Evolutionary conservation across 2,888 invertebrate species (phyloP), one percentile per base, ranked within the genome.

Genomic region (Cheilosia impressa): DNA sequence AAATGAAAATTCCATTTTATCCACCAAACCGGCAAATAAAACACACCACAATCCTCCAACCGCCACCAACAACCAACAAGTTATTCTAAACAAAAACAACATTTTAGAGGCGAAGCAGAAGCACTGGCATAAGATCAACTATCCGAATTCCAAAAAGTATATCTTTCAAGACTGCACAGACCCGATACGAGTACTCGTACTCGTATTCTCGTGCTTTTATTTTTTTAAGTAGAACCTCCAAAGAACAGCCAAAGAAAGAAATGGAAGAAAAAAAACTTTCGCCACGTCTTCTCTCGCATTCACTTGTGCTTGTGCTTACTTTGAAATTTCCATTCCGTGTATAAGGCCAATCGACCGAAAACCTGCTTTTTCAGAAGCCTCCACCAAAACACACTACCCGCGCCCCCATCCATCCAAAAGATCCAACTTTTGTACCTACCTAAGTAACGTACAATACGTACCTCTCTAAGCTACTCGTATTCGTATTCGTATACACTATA

Each of bases 211-310:
- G n/a, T n/a, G n/a, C n/a, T n/a, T n/a, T n/a, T n/a, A n/a, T n/a
- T 52, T 24, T 22, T 22, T 24, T 13, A 52, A 15, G 13, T 2
- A 24, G 53, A 53, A 53, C 66, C n/a, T 53, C 53, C 17, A 7
- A 13, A 53, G 52, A 57, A 43, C 34, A 57, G 34, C 24, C 38
- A 13, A 71, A 43, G 73, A 78, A 78, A 63, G 43, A 19, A 17
- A 60, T 13, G 22, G 45, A 38, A 17, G 19, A 60, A 57, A 72
- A n/a, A 69, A 80, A 84, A 84, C 84, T 84, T 84, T 84, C 84
- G 84, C 84, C 84, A 84, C 79, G 84, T 84, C 80, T 80, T 72
- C 69, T 78, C 72, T 83, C 84, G 73, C 84, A 75, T 79, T 79
- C 79, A 84, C 79, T 79, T 75, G 69, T 73, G 75, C 79, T 79